Percentiles rank a stretch among this genome's conserved stretches.
These are phyloP conservation scores for Callyntrura sp. DNA, from an alignment of 2,888 invertebrate species.

Conservation along the genomic window DNA sequence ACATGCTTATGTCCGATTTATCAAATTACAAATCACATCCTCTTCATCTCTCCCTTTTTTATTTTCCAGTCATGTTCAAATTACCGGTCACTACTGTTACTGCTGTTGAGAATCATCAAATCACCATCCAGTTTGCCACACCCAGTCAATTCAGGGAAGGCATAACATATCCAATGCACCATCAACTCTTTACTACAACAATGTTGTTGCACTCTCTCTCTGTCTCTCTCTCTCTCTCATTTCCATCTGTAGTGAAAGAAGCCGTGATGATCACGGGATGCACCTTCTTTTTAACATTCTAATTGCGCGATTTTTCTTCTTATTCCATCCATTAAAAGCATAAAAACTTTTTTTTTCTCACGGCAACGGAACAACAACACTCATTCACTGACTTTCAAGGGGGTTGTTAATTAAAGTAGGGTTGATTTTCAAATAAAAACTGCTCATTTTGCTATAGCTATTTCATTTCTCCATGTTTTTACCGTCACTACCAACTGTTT, in stretches of 20 bases:
- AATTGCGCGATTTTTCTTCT: not conserved
- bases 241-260: not conserved
- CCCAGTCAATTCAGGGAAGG: conserved; percentile 68
- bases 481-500: too few species aligned
- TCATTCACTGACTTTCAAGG: too few species aligned
- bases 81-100: conserved; percentile 52
- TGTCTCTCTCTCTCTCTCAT: too few species aligned
- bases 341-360: not conserved
- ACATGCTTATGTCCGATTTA: conserved; percentile 52
- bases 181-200: not conserved
- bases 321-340: not conserved
- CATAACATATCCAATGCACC: conserved; percentile 37
- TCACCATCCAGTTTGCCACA: conserved; percentile 56
- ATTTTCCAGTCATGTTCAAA: conserved; percentile 50
- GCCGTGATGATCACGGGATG: conserved; percentile 13
- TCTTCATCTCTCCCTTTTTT: conserved; percentile 14
- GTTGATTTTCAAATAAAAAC: too few species aligned
- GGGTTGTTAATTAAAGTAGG: too few species aligned
- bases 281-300: not conserved
- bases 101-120: conserved; percentile 36
- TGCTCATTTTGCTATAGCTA: too few species aligned
- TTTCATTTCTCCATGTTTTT: too few species aligned
- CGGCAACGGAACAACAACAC: not conserved
- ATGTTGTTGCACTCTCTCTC: too few species aligned
- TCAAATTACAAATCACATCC: conserved; percentile 61